Evolutionary conservation across 2,888 invertebrate genomes (phyloP).

Genomic region (Operophtera brumata): DNA sequence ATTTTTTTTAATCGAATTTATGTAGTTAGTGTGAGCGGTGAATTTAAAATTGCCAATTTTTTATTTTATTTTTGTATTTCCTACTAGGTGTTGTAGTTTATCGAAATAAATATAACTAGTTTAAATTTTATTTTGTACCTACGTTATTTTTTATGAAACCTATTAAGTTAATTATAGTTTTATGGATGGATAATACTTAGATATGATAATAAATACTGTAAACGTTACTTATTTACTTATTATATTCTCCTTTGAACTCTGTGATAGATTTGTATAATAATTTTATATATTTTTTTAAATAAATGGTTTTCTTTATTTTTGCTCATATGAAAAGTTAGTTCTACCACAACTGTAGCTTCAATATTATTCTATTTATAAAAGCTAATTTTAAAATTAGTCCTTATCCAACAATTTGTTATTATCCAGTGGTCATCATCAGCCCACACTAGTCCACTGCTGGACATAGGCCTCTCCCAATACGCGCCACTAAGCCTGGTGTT

Average conservation of each 20-base stretch:
- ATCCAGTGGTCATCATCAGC: too few species aligned
- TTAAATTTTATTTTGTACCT: not conserved
- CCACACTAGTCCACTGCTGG: too few species aligned
- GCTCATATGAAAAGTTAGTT: not conserved
- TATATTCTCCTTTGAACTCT: slow-evolving; percentile 31
- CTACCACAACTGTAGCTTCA: too few species aligned
- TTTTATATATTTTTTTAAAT: slow-evolving; percentile 3
- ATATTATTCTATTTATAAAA: too few species aligned
- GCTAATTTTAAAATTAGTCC: too few species aligned
- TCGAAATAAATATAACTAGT: slow-evolving; percentile 18
- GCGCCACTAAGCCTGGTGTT: too few species aligned
- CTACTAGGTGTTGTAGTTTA: not conserved
- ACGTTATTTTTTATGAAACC: not conserved
- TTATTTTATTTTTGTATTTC: not conserved
- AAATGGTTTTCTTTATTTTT: not conserved
- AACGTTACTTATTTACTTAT: not conserved
- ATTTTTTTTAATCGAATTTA: too few species aligned
- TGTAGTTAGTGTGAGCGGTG: not conserved
- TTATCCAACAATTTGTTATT: too few species aligned
- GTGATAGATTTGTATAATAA: slow-evolving; percentile 36
- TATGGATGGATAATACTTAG: not conserved
- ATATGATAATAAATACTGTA: not conserved
- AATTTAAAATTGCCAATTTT: slow-evolving; percentile 4
- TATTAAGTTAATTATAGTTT: not conserved
- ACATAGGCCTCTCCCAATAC: too few species aligned